A percentile compares a stretch with the other conserved stretches of the same genome.
phyloP scores from a whole-genome alignment of 2,113 vertebrate genomes.

The Vulpes lagopus region DNA sequence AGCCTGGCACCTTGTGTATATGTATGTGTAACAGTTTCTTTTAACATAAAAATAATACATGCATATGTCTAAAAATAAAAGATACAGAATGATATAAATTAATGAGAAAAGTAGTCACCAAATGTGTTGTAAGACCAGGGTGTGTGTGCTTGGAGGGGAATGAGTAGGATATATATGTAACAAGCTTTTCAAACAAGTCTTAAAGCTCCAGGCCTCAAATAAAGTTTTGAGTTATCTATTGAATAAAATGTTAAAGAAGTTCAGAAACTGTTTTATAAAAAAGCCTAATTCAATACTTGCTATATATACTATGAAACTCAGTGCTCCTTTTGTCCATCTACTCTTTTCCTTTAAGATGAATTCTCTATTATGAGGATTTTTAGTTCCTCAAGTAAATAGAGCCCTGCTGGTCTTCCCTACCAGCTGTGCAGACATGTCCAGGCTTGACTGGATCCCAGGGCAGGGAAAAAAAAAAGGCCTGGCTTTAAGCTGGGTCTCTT shows the following conservation, averaged over 20 bases:
- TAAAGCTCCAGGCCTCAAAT: too few species aligned
- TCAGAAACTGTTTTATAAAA: conserved; percentile 3
- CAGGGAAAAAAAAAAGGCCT: background rate
- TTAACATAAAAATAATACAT: background rate
- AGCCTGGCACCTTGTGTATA: background rate
- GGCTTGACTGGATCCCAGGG: background rate
- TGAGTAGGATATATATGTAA: background rate
- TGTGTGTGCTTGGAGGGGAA: background rate
- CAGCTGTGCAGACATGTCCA: background rate
- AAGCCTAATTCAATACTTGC: background rate
- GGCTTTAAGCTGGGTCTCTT: background rate
- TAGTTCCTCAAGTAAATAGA: background rate
- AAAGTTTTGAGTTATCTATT: too few species aligned
- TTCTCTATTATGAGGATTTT: background rate
- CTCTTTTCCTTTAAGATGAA: background rate
- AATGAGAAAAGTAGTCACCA: background rate
- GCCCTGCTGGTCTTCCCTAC: background rate
- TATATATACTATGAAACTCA: background rate
- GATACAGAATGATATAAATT: background rate
- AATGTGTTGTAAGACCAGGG: background rate
- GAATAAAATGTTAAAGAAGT: background rate
- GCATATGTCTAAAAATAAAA: background rate
- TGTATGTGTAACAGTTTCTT: background rate
- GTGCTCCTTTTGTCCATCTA: background rate
- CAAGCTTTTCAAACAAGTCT: background rate